Percentiles rank a stretch among this genome's conserved stretches.
Evolutionary conservation across 2,888 invertebrate species (phyloP).

Genomic region (Hypercompe scribonia): DNA sequence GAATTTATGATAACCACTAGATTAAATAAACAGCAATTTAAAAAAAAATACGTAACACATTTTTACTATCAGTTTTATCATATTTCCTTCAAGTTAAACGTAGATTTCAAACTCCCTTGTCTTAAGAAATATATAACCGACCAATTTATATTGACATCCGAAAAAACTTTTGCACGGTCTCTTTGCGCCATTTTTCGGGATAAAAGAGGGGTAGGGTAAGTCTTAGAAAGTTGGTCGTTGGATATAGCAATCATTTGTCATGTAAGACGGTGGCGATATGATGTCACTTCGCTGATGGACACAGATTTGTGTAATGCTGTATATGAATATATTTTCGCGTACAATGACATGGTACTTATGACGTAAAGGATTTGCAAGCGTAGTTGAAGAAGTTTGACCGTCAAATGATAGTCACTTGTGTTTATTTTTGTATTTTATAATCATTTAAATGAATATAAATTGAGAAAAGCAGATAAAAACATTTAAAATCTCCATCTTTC

Average conservation of each 20-base stretch:
- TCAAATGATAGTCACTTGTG: neutral
- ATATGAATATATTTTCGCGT: slow-evolving; percentile 74
- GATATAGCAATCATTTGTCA: slow-evolving; percentile 77
- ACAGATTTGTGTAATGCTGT: slow-evolving; percentile 76
- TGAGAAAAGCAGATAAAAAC: too few relatives aligned
- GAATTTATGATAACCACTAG: too few relatives aligned
- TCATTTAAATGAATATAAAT: too few relatives aligned
- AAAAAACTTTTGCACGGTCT: slow-evolving; percentile 13
- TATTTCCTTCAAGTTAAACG: slow-evolving; percentile 34
- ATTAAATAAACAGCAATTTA: neutral
- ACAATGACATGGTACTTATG: neutral
- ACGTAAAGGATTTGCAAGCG: neutral
- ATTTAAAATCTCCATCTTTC: too few relatives aligned
- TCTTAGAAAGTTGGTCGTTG: slow-evolving; percentile 57
- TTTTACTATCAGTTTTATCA: neutral
- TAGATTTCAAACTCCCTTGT: slow-evolving; percentile 57
- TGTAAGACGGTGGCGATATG: slow-evolving; percentile 80
- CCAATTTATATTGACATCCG: slow-evolving; percentile 57
- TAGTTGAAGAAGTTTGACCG: neutral
- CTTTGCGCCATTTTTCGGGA: slow-evolving; percentile 13
- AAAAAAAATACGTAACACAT: neutral
- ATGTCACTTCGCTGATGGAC: slow-evolving; percentile 76
- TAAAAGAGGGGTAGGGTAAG: slow-evolving; percentile 40
- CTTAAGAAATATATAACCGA: slow-evolving; percentile 65
- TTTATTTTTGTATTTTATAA: neutral